phyloP scores from a whole-genome alignment of 2,888 invertebrate species.

The Crioceris asparagi region DNA sequence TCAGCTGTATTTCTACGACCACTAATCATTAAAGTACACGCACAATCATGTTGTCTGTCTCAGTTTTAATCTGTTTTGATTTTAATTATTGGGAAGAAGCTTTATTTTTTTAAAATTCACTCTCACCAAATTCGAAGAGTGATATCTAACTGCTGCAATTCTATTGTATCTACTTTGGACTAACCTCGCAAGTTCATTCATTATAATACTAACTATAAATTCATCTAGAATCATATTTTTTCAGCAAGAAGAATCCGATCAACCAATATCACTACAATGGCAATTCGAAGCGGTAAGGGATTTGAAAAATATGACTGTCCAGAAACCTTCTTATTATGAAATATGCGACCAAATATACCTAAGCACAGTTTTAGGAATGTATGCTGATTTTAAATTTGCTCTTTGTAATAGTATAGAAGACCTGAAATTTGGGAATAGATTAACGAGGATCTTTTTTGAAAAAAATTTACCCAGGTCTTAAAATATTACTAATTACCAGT shows the following conservation, averaged over 20 bases:
- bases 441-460: constrained; percentile 9
- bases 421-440: constrained; percentile 8
- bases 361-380: constrained; percentile 13
- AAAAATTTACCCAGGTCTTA: too few species aligned
- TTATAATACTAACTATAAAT: too few species aligned
- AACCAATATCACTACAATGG: constrained; percentile 19
- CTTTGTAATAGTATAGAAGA: constrained; percentile 4
- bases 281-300: constrained; percentile 21
- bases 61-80: background rate
- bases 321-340: constrained; percentile 11
- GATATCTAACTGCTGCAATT: too few species aligned
- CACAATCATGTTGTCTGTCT: constrained; percentile 43
- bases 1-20: background rate
- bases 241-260: constrained; percentile 18
- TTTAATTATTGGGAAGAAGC: constrained; percentile 1
- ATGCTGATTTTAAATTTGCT: constrained; percentile 1
- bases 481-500: too few species aligned
- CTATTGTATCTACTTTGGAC: too few species aligned
- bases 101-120: background rate
- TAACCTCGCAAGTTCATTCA: too few species aligned
- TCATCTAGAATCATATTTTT: too few species aligned
- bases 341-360: constrained; percentile 13
- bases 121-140: too few species aligned
- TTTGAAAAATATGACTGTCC: constrained; percentile 13
- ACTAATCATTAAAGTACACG: constrained; percentile 34